Evolutionary conservation across 2,888 invertebrate species (phyloP).

Genomic region (Ichneumon xanthorius): DNA sequence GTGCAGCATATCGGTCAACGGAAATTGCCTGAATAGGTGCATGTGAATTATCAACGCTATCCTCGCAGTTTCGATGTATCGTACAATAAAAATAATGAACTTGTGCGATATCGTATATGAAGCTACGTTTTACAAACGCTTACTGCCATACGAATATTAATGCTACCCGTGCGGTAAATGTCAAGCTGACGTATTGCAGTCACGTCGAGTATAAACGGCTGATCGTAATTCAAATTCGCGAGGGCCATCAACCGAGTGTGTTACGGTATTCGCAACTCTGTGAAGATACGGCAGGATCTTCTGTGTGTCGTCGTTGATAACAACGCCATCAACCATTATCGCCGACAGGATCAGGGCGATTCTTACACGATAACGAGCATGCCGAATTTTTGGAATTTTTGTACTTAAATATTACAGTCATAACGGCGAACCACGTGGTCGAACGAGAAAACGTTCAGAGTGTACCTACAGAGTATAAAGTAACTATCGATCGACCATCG

Average conservation of each 20-base stretch:
- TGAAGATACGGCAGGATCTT: slow-evolving; percentile 34
- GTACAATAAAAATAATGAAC: neutral
- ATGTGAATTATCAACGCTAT: neutral
- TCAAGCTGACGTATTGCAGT: slow-evolving; percentile 70
- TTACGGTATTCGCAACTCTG: slow-evolving; percentile 16
- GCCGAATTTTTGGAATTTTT: slow-evolving; percentile 16
- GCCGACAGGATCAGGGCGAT: slow-evolving; percentile 28
- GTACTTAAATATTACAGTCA: neutral
- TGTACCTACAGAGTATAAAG: neutral
- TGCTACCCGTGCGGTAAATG: slow-evolving; percentile 61
- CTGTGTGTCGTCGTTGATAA: slow-evolving; percentile 55
- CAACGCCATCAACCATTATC: slow-evolving; percentile 44
- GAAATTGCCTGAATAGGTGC: neutral
- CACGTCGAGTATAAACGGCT: slow-evolving; percentile 59
- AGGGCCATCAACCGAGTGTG: slow-evolving; percentile 29
- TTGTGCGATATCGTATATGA: neutral
- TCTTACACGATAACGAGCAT: slow-evolving; percentile 25
- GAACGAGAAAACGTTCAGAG: neutral
- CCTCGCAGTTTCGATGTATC: neutral
- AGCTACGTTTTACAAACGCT: neutral
- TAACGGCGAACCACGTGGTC: neutral
- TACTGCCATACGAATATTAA: slow-evolving; percentile 19
- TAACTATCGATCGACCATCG: neutral
- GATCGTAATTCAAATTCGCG: slow-evolving; percentile 65
- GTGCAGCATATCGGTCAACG: neutral